Percentiles rank a stretch among this genome's conserved stretches.
Evolutionary conservation across 1,140 invertebrate genomes (phyloP).

Genomic region (Plutomurus gul): DNA sequence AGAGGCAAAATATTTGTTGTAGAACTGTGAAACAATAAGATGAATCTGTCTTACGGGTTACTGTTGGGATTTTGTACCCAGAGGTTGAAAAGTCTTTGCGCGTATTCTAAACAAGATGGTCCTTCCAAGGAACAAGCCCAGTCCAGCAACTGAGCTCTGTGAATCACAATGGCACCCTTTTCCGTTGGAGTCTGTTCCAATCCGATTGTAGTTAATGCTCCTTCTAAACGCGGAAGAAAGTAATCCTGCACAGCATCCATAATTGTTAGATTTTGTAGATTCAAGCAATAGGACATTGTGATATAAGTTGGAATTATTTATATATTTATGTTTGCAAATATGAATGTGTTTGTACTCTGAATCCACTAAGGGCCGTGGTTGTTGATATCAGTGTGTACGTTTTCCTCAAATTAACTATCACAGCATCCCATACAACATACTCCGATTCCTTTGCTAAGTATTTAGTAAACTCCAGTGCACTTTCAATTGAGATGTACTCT

Average conservation of each 20-base stretch:
- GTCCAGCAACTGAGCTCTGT: conserved; percentile 31
- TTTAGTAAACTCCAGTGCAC: conserved; percentile 65
- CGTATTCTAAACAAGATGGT: conserved; percentile 31
- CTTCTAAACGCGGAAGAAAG: conserved; percentile 32
- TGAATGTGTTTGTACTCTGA: neutral
- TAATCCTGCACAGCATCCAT: no score
- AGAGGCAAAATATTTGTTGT: neutral
- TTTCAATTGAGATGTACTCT: conserved; percentile 32
- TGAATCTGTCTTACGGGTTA: conserved; percentile 8
- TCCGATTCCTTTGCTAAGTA: conserved; percentile 67
- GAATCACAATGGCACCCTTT: conserved; percentile 34
- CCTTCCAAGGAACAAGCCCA: conserved; percentile 39
- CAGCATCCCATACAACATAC: conserved; percentile 63
- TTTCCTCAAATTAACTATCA: conserved; percentile 34
- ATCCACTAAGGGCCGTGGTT: neutral
- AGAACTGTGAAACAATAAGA: neutral
- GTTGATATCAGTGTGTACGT: neutral
- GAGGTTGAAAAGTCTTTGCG: neutral
- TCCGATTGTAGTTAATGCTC: conserved; percentile 38
- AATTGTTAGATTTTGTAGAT: no score
- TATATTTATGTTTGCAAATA: neutral
- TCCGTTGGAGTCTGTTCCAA: conserved; percentile 31
- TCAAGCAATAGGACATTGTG: no score
- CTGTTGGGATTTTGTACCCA: conserved; percentile 7
- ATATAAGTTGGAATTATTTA: no score